Conservation (phyloP, 1,140 invertebrate species). For the Drosophila carrolli region DNA sequence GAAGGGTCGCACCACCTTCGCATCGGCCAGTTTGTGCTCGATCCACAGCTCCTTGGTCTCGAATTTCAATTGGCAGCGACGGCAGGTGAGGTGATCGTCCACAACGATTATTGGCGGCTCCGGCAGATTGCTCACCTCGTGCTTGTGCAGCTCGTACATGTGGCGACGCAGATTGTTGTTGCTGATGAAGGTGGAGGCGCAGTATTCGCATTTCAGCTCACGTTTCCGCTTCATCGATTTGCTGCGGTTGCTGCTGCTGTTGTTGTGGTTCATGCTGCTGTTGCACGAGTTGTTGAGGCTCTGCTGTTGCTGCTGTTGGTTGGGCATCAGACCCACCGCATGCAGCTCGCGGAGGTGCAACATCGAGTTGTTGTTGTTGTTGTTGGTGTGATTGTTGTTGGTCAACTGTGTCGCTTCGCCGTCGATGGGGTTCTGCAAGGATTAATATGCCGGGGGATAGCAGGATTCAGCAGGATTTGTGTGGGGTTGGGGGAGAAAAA, state of each 20-base stretch:
- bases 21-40: constrained; percentile 80
- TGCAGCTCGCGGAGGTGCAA: constrained; percentile 76
- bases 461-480: background rate
- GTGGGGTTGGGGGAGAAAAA: background rate
- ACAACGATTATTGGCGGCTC: constrained; percentile 71
- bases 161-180: constrained; percentile 83
- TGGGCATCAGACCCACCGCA: constrained; percentile 83
- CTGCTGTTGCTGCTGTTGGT: constrained; percentile 54
- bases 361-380: constrained; percentile 75
- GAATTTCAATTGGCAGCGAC: constrained; percentile 71
- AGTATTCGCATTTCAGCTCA: constrained; percentile 82
- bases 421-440: constrained; percentile 72
- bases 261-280: constrained; percentile 39
- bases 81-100: constrained; percentile 66
- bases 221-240: constrained; percentile 80
- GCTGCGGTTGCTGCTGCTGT: constrained; percentile 39
- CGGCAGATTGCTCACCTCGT: constrained; percentile 74
- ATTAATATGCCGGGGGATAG: background rate
- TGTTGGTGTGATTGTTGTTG: constrained; percentile 63
- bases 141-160: constrained; percentile 83
- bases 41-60: constrained; percentile 78
- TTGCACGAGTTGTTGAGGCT: constrained; percentile 25
- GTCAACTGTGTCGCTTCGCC: constrained; percentile 76
- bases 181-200: constrained; percentile 82
- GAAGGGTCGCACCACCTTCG: constrained; percentile 72